These are phyloP conservation scores for Neolamprologus devosi DNA, from an alignment of 2,113 vertebrate genomes.

Conservation along the genomic window DNA sequence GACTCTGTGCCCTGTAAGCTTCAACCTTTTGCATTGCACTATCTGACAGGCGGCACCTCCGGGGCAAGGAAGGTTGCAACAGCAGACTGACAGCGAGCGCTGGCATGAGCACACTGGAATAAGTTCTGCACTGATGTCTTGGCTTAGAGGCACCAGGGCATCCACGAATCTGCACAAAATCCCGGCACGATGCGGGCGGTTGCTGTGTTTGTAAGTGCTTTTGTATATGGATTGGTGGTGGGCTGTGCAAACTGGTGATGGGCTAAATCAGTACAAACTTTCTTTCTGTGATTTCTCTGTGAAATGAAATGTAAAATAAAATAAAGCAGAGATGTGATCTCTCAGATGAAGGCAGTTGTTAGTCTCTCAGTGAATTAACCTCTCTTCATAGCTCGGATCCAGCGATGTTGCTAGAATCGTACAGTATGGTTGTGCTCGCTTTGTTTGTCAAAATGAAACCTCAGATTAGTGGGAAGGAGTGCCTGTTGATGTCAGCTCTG, in stretches of 20 bases:
- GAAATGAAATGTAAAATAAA: neutral
- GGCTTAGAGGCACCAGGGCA: neutral
- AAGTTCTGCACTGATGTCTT: neutral
- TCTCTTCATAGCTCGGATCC: neutral
- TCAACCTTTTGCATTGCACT: neutral
- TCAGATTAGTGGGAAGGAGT: neutral
- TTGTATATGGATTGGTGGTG: slow-evolving; percentile 6
- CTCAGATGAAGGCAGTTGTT: neutral
- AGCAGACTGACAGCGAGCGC: neutral
- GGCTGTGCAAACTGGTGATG: neutral
- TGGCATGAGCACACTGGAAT: neutral
- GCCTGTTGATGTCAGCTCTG: neutral
- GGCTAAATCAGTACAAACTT: neutral
- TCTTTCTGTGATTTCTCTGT: neutral
- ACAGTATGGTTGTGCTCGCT: neutral
- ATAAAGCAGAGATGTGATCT: neutral
- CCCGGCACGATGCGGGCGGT: neutral
- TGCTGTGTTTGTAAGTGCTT: slow-evolving; percentile 19
- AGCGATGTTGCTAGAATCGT: neutral
- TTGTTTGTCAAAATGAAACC: neutral
- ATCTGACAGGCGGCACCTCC: neutral
- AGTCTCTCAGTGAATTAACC: neutral
- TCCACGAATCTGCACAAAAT: neutral
- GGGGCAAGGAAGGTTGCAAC: neutral
- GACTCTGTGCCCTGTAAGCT: neutral